Percentiles rank a stretch among this genome's conserved stretches.
Evolutionary conservation across 2,888 invertebrate species (phyloP).

Genomic region (Tromatobia lineatoria): DNA sequence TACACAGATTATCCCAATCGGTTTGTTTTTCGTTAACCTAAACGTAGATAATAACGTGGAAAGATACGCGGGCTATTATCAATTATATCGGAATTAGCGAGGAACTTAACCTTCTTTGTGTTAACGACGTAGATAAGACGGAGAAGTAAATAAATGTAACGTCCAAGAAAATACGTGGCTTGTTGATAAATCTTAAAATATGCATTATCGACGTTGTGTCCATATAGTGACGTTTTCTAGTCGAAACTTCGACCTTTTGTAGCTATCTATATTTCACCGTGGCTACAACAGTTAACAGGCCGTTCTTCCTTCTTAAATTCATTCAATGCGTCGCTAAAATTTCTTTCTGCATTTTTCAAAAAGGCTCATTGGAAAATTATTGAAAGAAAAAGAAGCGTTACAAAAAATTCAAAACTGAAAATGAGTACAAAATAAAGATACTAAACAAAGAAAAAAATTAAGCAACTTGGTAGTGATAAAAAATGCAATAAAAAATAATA

Average conservation of each 20-base stretch:
- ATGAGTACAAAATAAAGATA: too few relatives aligned
- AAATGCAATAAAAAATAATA: too few relatives aligned
- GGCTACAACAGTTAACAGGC: not conserved
- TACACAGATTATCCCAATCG: not conserved
- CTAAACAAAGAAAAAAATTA: too few relatives aligned
- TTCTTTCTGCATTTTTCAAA: too few relatives aligned
- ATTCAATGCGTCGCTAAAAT: too few relatives aligned
- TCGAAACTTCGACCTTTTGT: not conserved
- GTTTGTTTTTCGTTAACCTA: not conserved
- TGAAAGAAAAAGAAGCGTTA: too few relatives aligned
- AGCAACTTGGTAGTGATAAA: too few relatives aligned
- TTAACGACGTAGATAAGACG: not conserved
- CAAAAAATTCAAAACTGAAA: too few relatives aligned
- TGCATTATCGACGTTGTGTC: slow-evolving; percentile 1
- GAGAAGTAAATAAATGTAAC: not conserved
- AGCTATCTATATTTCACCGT: not conserved
- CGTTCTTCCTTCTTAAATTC: too few relatives aligned
- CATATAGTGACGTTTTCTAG: not conserved
- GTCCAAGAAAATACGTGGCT: not conserved
- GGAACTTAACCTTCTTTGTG: not conserved
- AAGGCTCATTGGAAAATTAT: too few relatives aligned
- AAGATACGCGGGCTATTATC: slow-evolving; percentile 2
- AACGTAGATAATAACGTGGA: slow-evolving; percentile 6
- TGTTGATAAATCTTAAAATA: not conserved
- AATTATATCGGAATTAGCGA: slow-evolving; percentile 1